phyloP scores from a whole-genome alignment of 1,140 invertebrate species.

The Leptinotarsa undecemlineata region DNA sequence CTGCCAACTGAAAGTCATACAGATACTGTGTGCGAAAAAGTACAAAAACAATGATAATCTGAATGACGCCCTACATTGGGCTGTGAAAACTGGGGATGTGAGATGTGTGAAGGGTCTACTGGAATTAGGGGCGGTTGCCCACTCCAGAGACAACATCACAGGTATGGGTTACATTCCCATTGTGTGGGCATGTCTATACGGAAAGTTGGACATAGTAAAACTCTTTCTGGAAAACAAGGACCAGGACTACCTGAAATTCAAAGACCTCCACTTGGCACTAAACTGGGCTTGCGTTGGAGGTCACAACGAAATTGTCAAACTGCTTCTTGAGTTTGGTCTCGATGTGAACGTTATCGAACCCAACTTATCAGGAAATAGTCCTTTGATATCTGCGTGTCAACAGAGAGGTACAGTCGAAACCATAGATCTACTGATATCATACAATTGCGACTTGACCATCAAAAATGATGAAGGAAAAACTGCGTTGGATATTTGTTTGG shows the following conservation, averaged over 20 bases:
- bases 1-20: not conserved
- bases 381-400: not conserved
- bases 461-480: slow-evolving; percentile 11
- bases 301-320: not conserved
- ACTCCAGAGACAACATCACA: not conserved
- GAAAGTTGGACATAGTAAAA: not conserved
- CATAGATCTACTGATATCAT: not conserved
- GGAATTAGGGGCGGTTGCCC: not conserved
- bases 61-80: slow-evolving; percentile 9
- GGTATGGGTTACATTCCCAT: not conserved
- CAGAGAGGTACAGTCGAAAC: slow-evolving; percentile 2
- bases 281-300: slow-evolving; percentile 5
- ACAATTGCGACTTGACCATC: not conserved
- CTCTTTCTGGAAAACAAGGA: not conserved
- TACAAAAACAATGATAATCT: not conserved
- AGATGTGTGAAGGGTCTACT: not conserved
- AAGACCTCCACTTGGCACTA: slow-evolving; percentile 15
- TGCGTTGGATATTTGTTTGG: not conserved
- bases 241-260: not conserved
- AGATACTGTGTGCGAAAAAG: not conserved
- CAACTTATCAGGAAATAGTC: not conserved
- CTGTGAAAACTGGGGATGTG: not conserved
- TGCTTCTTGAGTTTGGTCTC: slow-evolving; percentile 9
- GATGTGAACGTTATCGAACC: not conserved
- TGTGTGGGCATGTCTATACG: not conserved